These are phyloP conservation scores for Tor tambroides DNA, from an alignment of 2,113 vertebrate species.

Conservation along the genomic window DNA sequence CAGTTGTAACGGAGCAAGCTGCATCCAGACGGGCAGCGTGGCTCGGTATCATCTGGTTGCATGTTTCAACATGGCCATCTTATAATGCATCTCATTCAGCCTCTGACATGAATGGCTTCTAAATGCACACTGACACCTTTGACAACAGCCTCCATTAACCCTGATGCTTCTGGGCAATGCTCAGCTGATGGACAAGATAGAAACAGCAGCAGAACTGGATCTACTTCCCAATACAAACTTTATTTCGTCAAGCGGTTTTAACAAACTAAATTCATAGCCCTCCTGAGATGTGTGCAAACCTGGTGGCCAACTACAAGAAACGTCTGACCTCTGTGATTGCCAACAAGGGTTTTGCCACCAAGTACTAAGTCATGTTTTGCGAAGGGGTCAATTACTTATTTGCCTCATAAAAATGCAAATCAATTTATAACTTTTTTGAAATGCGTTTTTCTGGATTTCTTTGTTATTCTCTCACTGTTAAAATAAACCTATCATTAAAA, in stretches of 20 bases:
- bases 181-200: background rate
- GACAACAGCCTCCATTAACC: background rate
- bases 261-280: background rate
- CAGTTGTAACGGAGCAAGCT: constrained; percentile 36
- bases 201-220: background rate
- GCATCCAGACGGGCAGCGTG: background rate
- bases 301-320: too few species aligned
- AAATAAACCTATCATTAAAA: too few species aligned
- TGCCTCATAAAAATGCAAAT: too few species aligned
- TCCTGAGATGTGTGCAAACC: too few species aligned
- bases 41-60: background rate
- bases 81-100: constrained; percentile 1
- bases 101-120: background rate
- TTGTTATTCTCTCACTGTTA: too few species aligned
- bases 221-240: background rate
- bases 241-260: background rate
- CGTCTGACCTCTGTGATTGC: too few species aligned
- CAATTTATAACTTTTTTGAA: too few species aligned
- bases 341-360: too few species aligned
- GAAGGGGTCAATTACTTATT: too few species aligned
- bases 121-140: background rate
- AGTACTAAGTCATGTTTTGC: too few species aligned
- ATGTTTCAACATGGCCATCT: constrained; percentile 20
- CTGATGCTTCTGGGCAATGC: background rate
- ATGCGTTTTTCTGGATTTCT: too few species aligned